phyloP scores from a whole-genome alignment of 1,140 invertebrate genomes.

The Daktulosphaira vitifoliae region DNA sequence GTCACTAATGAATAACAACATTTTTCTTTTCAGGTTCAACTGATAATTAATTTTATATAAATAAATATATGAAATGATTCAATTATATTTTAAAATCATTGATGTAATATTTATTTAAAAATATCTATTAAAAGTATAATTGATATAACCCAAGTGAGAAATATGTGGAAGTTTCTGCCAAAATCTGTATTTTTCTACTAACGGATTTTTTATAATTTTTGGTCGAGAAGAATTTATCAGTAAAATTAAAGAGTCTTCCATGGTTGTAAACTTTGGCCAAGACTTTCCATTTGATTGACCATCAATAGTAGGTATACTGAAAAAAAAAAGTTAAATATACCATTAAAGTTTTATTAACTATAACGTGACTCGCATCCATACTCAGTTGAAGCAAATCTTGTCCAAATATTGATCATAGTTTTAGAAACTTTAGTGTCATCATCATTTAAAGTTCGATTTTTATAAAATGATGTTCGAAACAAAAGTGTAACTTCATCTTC shows the following conservation, averaged over 20 bases:
- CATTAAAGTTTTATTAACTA: no score
- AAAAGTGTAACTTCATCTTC: constrained; percentile 36
- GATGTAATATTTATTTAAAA: no score
- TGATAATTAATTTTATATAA: no score
- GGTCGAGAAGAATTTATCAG: neutral
- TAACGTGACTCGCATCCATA: no score
- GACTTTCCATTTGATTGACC: neutral
- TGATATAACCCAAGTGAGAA: neutral
- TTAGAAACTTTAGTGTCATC: constrained; percentile 28
- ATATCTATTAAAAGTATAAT: neutral
- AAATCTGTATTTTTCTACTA: neutral
- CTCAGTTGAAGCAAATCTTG: constrained; percentile 29
- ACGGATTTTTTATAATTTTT: neutral
- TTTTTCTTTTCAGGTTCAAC: no score
- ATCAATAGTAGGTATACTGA: neutral
- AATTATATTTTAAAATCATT: no score
- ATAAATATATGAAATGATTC: no score
- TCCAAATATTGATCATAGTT: constrained; percentile 32
- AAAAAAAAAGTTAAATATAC: no score
- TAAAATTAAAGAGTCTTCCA: neutral
- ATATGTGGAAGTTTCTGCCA: neutral
- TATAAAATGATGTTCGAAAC: neutral
- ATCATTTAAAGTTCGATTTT: neutral
- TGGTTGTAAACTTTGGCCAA: constrained; percentile 6
- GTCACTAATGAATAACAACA: no score